Evolutionary conservation across 2,888 invertebrate genomes (phyloP).

Genomic region (Nephrotoma appendiculata): DNA sequence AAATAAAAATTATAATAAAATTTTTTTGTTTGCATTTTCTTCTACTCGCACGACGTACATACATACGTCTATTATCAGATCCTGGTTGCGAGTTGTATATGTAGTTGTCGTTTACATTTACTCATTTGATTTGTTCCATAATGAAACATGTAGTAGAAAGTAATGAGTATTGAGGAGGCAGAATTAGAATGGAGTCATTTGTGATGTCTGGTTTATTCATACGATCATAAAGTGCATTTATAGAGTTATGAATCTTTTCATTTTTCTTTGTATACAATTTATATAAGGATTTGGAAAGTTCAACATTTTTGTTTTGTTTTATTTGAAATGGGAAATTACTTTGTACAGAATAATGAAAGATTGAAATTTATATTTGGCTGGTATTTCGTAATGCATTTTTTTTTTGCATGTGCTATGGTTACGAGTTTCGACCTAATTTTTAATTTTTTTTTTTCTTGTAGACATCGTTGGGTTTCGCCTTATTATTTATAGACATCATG

Average conservation of each 20-base stretch:
- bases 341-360: background rate
- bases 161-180: background rate
- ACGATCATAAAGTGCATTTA: background rate
- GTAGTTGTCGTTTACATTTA: background rate
- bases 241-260: background rate
- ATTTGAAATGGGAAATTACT: background rate
- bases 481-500: too few relatives aligned
- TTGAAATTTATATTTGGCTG: background rate
- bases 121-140: background rate
- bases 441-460: too few relatives aligned
- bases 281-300: background rate
- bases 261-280: background rate
- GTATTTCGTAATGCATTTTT: background rate
- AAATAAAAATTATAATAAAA: background rate
- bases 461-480: too few relatives aligned
- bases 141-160: background rate
- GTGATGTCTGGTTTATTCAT: background rate
- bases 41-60: too few relatives aligned
- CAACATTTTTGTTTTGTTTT: background rate
- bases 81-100: background rate
- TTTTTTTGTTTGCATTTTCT: too few relatives aligned
- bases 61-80: too few relatives aligned
- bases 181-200: background rate
- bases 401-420: background rate
- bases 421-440: background rate